Percentiles rank a stretch among this genome's conserved stretches.
These are phyloP conservation scores for Crotalus tigris DNA, from an alignment of 2,113 vertebrate genomes.

Conservation along the genomic window DNA sequence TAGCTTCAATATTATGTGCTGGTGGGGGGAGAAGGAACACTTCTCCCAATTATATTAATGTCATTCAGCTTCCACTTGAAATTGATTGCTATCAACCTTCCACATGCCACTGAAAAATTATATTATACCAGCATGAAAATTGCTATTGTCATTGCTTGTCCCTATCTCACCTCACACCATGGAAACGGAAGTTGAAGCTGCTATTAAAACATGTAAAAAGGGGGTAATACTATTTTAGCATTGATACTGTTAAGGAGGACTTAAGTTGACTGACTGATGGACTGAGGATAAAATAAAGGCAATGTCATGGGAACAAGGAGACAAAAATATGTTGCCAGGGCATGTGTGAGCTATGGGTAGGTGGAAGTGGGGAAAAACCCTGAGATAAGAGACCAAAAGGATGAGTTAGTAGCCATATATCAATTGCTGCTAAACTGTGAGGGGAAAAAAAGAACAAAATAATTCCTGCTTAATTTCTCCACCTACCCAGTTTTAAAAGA, in stretches of 20 bases:
- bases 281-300: not conserved
- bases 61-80: not conserved
- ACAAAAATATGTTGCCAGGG: not conserved
- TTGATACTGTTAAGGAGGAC: not conserved
- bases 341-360: not conserved
- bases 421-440: not conserved
- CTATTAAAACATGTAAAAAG: not conserved
- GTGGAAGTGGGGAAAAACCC: not conserved
- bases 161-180: not conserved
- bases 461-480: not conserved
- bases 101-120: not conserved
- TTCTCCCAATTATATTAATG: not conserved
- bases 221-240: not conserved
- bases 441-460: not conserved
- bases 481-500: not conserved
- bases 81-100: not conserved
- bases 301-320: not conserved
- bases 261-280: not conserved
- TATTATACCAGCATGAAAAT: not conserved
- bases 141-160: not conserved
- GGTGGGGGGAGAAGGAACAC: not conserved
- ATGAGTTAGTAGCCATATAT: not conserved
- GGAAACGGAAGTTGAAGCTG: not conserved
- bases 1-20: not conserved
- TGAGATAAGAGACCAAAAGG: not conserved